phyloP scores from a whole-genome alignment of 2,888 invertebrate species.

The Trissolcus japonicus region DNA sequence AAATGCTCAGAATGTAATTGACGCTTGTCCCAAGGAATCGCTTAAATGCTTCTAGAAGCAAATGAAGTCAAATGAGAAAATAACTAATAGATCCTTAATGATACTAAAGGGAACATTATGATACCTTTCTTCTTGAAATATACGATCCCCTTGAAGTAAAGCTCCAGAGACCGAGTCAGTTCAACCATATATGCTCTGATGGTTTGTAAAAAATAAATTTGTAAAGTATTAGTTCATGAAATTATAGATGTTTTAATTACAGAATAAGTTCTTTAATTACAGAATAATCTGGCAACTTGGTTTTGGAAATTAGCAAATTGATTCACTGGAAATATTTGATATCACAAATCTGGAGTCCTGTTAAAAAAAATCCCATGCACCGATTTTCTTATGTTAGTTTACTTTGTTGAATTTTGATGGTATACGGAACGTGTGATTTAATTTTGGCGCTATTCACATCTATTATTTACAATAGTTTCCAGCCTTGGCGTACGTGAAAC shows the following conservation, averaged over 20 bases:
- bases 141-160: neutral
- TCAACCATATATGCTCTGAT: too few species aligned
- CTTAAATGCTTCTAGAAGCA: neutral
- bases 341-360: too few species aligned
- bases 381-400: conserved; percentile 9
- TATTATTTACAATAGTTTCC: too few species aligned
- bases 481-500: too few species aligned
- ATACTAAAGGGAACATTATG: conserved; percentile 25
- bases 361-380: conserved; percentile 20
- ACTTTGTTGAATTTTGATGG: conserved; percentile 14
- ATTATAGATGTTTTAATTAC: too few species aligned
- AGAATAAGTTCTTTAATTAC: too few species aligned
- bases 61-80: neutral
- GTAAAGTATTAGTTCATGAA: too few species aligned
- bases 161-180: too few species aligned
- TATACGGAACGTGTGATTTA: conserved; percentile 15
- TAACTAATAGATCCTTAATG: conserved; percentile 32
- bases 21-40: neutral
- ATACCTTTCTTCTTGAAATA: conserved; percentile 10
- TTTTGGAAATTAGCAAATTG: too few species aligned
- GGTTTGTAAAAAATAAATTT: too few species aligned
- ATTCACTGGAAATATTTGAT: too few species aligned
- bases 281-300: too few species aligned
- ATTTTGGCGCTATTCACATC: conserved; percentile 13
- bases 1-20: neutral